Base-by-base conservation (phyloP, 2,113 vertebrate genomes). In the Phyllopteryx taeniolatus region DNA sequence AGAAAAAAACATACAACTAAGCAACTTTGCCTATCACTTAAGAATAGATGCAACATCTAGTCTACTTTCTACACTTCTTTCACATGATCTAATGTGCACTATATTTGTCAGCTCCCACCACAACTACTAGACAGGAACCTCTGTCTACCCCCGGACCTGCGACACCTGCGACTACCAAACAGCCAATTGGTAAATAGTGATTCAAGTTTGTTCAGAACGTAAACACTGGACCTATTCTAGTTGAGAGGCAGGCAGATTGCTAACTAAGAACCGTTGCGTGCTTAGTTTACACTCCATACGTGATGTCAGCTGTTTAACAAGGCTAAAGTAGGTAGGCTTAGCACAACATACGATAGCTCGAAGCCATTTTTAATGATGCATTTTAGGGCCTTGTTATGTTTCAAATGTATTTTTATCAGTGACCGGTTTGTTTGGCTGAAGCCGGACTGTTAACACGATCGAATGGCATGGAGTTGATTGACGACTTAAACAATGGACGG, bases 91-190 rank as follows among this genome's bases (percentile, higher is more conserved):
- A 89, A 90, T 19, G 7, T 74, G 61, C 54, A 84, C 69, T 90
- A 86, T 91, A 81, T 89, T 91, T 86, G 85, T 84, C 84, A 91
- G 89, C 88, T 80, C 70, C 90, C 70, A 78, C 80, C 69, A 83
- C 82, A 76, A 79, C 86, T 71, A 77, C 88, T 87, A 88, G 33
- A 75, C 85, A 85, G 85, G 80, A 83, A 77, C 77, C 80, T 78
- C 57, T 83, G 79, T 76, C 84, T 17, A 88, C 85, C 56, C 54
- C 67, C 51, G 80, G 84, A 84, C 60, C 88, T 73, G 75, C 71
- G 80, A 59, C 44, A 43, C 79, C 83, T 68, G 77, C 75, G 78
- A 67, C 77, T 84, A 85, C 68, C 81, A 87, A 87, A 81, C 81
- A 76, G 80, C 79, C 83, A 79, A 83, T 87, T 67, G 89, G 90